Evolutionary conservation across 2,888 invertebrate genomes (phyloP).

Genomic region (Lasioglossum villosulum): DNA sequence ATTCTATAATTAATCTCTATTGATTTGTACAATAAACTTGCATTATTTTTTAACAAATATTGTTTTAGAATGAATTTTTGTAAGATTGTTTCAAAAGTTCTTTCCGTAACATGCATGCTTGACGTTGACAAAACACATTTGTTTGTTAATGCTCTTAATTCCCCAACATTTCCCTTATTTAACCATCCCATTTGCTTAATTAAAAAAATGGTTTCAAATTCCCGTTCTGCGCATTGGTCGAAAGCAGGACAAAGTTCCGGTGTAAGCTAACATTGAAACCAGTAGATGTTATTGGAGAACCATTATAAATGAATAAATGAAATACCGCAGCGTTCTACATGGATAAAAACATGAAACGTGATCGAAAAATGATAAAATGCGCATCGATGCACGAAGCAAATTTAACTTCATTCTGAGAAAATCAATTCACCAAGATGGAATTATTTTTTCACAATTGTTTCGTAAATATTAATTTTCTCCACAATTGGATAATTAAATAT

Average conservation of each 20-base stretch:
- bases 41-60: too few relatives aligned
- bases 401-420: background rate
- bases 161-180: background rate
- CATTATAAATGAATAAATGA: background rate
- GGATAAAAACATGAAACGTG: background rate
- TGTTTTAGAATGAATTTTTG: background rate
- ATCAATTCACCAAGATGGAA: background rate
- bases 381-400: background rate
- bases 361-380: background rate
- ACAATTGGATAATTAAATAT: background rate
- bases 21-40: too few relatives aligned
- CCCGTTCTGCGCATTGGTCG: background rate
- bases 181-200: background rate
- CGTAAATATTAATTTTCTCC: background rate
- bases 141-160: too few relatives aligned
- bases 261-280: background rate
- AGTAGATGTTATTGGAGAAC: background rate
- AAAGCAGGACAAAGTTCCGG: background rate
- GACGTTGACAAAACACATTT: background rate
- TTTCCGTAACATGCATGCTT: background rate
- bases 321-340: background rate
- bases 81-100: background rate
- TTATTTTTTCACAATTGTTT: background rate
- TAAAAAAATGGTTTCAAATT: background rate
- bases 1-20: too few relatives aligned